Base-by-base conservation (phyloP, 2,888 invertebrate genomes). In the Ptilodon capucinus region DNA sequence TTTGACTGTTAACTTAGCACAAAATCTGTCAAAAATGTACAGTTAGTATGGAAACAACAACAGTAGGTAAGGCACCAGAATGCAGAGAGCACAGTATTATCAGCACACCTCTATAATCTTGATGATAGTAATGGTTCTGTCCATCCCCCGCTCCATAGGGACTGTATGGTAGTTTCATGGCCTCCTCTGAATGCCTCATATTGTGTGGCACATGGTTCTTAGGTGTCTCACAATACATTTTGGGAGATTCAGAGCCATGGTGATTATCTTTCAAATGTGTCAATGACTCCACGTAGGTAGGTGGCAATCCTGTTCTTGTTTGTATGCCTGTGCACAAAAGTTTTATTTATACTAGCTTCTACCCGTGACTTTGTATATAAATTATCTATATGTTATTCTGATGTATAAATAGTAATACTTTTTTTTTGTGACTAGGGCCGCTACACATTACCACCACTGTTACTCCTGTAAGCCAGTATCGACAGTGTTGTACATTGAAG, bases 131-230 rank as follows among this genome's bases (percentile, higher is more conserved):
- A 63, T 86, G 75, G 51, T 84, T 89, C 47, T 87, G 88, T n/a
- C 85, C 86, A 78, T 90, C 91, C 5, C 91, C 90, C 55, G 84
- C 89, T 17, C 83, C 90, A 68, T 81, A 86, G 0, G 86, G 82
- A 50, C 77, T 88, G 48, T 76, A 87, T 21, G 76, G 71, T 2
- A 78, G 57, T 60, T 86, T 86, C 1, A 78, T 55, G 0, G 68
- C 63, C n/a, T 89, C 87, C 23, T 86, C 86, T 25, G 80, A 79
- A 41, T 68, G 78, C 25, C 76, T 67, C 30, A 38, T 18, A 6
- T 34, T 34, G 73, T 53, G 30, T 80, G 79, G 23, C 74, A 64
- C 23, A 73, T 85, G 79, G 60, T 76, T 83, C 45, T 86, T 89
- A 2, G 87, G 86, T 23, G 86, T 87, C 40, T 89, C 89, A 54